Evolutionary conservation across 2,113 vertebrate genomes (phyloP).

Genomic region (Stictonetta naevosa): DNA sequence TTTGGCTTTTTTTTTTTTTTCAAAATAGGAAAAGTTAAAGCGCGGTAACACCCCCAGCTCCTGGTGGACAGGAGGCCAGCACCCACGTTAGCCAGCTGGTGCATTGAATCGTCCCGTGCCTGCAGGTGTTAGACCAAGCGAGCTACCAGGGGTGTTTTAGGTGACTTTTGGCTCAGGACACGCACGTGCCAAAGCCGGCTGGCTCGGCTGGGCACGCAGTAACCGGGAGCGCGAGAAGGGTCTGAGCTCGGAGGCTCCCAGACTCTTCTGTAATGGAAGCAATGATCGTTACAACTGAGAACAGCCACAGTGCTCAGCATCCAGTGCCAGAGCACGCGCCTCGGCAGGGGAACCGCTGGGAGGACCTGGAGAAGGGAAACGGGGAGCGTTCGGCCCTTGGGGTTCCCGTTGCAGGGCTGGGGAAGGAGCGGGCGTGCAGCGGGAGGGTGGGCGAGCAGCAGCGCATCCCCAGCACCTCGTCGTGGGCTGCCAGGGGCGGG

Average conservation of each 20-base stretch:
- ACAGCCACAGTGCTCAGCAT: background rate
- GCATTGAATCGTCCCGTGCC: background rate
- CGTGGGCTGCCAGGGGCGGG: background rate
- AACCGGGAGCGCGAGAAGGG: background rate
- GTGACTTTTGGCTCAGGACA: background rate
- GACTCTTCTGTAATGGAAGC: constrained; percentile 36
- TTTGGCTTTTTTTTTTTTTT: background rate
- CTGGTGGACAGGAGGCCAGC: background rate
- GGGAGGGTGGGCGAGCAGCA: background rate
- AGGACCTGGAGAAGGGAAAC: background rate
- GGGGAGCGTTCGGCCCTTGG: background rate
- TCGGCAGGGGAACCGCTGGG: background rate
- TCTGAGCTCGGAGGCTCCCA: background rate
- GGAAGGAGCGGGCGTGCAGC: background rate
- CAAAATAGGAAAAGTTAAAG: background rate
- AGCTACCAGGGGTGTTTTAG: accelerated
- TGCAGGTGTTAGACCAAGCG: background rate
- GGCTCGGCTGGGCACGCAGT: background rate
- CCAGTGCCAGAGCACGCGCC: accelerated
- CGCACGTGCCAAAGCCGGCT: background rate
- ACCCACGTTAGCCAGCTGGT: background rate
- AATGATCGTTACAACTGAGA: background rate
- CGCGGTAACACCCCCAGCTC: background rate
- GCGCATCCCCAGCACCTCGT: background rate
- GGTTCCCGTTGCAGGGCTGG: too few relatives aligned